These are phyloP conservation scores for Zalophus californianus DNA, from an alignment of 2,797 vertebrate species.

Conservation along the genomic window DNA sequence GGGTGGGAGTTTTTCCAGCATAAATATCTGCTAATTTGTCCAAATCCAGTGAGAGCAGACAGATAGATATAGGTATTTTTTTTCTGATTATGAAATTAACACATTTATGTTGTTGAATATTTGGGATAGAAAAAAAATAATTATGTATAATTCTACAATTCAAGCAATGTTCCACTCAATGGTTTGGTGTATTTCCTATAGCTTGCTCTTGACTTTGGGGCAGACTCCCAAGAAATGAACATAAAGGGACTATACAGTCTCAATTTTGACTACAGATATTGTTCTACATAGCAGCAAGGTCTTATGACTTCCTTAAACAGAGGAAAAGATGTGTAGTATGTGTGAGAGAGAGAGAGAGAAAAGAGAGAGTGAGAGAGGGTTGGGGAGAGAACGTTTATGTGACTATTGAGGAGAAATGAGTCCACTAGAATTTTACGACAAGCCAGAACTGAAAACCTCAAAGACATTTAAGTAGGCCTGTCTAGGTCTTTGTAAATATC, in stretches of 20 bases:
- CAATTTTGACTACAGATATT: not conserved
- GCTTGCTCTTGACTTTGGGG: not conserved
- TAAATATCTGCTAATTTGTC: not conserved
- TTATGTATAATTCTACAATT: not conserved
- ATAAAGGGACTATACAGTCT: not conserved
- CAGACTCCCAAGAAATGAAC: not conserved
- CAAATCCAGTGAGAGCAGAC: not conserved
- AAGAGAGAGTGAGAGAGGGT: not conserved
- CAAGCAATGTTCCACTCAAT: not conserved
- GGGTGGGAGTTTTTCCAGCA: not conserved
- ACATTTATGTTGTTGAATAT: not conserved
- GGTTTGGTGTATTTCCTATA: not conserved
- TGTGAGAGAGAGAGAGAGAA: not conserved
- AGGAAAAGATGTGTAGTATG: not conserved
- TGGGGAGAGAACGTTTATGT: not conserved
- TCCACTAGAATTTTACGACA: slow-evolving; percentile 45
- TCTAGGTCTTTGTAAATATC: slow-evolving; percentile 56
- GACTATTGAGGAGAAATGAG: slow-evolving; percentile 35
- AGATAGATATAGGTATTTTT: not conserved
- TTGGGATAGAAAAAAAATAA: slow-evolving; percentile 36
- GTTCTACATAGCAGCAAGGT: not conserved
- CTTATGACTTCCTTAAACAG: not conserved
- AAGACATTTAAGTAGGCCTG: slow-evolving; percentile 47
- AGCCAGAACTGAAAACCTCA: slow-evolving; percentile 5
- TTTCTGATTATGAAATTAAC: not conserved